Evolutionary conservation across 2,888 invertebrate species (phyloP), one percentile per base, ranked within the genome.

Genomic region (Chymomyza fuscimana): DNA sequence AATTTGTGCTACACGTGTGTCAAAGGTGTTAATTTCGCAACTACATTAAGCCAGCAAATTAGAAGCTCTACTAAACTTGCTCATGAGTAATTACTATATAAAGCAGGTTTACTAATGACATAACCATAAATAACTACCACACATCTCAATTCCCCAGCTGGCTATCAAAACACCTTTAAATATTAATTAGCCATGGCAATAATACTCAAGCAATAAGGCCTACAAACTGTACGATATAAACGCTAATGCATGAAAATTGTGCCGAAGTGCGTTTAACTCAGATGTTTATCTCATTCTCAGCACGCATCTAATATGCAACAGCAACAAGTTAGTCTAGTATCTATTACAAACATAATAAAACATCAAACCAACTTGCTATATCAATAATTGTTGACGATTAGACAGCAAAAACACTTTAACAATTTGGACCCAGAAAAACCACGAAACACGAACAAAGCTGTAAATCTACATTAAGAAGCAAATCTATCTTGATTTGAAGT

Each of bases 131-230:
- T 46, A 46, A 12, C 40, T 4, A 46, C 40, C 5, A 12, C 12
- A 46, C 40, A 46, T 46, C 40, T 46, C 40, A 46, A 46, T 46
- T 46, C 40, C 12, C 1, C 40, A 32, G 51, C 58, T 70, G 56
- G 69, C 76, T 78, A 80, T 79, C 67, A 73, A 79, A 86, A 74
- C 87, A 83, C 87, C 79, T 81, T 83, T 74, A 87, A 87, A 84
- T 84, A 84, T 84, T 84, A 84, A 84, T 84, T 84, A 83, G 77
- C 76, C 83, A 32, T 86, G 73, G 54, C 70, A 63, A 59, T 54
- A 19, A 15, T n/a, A 22, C 10, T 5, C 54, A 54, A 10, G 22
- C 54, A 54, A 54, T 54, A 5, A 54, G 54, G 9, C 9, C 22
- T 22, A 19, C 54, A 9, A 19, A 5, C 54, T 19, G 4, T 46